Conservation (phyloP, 2,113 vertebrate genomes). For the Grammomys surdaster region DNA sequence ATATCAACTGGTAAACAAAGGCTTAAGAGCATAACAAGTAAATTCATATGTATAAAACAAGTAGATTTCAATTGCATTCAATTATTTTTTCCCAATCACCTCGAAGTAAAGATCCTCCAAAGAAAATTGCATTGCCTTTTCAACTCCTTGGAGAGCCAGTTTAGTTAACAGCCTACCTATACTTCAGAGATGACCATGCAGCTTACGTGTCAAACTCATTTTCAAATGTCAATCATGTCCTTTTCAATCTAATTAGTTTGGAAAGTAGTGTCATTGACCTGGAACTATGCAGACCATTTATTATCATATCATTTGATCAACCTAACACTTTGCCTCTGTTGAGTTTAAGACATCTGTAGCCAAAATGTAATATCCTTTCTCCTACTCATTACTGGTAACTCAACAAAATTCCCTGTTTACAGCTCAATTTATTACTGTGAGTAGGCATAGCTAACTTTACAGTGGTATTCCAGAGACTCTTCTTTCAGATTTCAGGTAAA, state of each 20-base stretch:
- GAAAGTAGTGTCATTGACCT: conserved; percentile 85
- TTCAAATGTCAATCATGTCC: conserved; percentile 83
- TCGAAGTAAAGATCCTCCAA: conserved; percentile 78
- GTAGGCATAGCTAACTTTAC: conserved; percentile 56
- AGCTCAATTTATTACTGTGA: conserved; percentile 69
- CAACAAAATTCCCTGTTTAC: conserved; percentile 80
- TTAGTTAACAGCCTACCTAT: conserved; percentile 81
- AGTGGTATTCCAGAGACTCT: conserved; percentile 26
- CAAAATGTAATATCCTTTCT: conserved; percentile 77
- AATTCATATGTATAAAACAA: conserved; percentile 79
- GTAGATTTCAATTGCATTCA: conserved; percentile 73
- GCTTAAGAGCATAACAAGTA: conserved; percentile 46
- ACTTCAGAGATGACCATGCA: conserved; percentile 81
- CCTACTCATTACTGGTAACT: conserved; percentile 57
- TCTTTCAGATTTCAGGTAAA: conserved; percentile 50
- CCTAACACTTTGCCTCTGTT: conserved; percentile 77
- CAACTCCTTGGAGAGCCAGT: conserved; percentile 80
- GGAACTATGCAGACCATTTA: conserved; percentile 78
- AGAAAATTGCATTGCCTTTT: conserved; percentile 82
- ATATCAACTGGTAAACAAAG: conserved; percentile 62
- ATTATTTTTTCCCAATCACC: conserved; percentile 75
- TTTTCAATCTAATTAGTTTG: conserved; percentile 84
- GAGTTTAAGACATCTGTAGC: conserved; percentile 78
- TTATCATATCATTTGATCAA: conserved; percentile 84
- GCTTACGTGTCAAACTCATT: conserved; percentile 84